These are phyloP conservation scores for Orthochromis indermauri DNA, from an alignment of 2,113 vertebrate genomes.

Conservation along the genomic window DNA sequence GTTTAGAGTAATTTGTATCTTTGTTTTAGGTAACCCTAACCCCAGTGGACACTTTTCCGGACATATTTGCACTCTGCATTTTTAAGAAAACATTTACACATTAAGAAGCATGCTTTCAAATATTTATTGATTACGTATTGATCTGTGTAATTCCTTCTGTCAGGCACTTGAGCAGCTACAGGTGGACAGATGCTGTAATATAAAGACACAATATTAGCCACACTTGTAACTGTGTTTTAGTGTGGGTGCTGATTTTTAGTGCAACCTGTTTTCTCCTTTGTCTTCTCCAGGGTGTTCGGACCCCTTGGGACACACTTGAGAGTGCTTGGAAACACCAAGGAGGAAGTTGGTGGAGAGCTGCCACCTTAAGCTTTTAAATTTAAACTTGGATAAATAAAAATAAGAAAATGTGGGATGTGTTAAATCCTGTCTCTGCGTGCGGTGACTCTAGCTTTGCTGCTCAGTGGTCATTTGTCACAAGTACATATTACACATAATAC, in stretches of 20 bases:
- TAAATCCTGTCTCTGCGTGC: neutral
- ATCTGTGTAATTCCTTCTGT: neutral
- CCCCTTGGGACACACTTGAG: neutral
- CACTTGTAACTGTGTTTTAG: neutral
- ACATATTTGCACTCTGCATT: neutral
- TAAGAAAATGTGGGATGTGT: neutral
- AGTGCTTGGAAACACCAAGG: neutral
- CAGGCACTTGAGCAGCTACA: neutral
- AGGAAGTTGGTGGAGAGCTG: neutral
- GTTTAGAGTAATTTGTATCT: neutral
- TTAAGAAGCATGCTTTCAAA: neutral
- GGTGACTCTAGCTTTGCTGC: neutral
- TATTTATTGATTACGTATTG: neutral
- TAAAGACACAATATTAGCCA: neutral
- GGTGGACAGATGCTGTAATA: neutral
- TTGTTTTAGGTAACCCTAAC: neutral
- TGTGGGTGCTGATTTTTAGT: neutral
- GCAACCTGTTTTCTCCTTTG: neutral
- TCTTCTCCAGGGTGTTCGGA: neutral
- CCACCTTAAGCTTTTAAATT: neutral
- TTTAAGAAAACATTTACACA: neutral
- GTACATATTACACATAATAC: neutral
- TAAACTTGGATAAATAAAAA: neutral
- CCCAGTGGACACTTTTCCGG: neutral
- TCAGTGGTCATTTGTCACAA: neutral